Evolutionary conservation across 2,113 vertebrate genomes (phyloP).

Genomic region (Pygoscelis adeliae): DNA sequence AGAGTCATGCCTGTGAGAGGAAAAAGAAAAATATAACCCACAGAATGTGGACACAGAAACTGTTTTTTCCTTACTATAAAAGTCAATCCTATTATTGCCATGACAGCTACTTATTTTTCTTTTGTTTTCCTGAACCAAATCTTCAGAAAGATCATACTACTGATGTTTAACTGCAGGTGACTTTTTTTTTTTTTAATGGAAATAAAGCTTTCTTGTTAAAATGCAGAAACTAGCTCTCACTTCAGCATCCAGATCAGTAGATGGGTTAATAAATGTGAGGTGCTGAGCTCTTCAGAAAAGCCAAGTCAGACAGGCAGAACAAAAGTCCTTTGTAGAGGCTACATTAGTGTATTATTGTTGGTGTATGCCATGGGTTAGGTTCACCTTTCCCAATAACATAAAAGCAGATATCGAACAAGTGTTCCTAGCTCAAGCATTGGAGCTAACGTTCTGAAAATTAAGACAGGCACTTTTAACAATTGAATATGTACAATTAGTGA

Average conservation of each 20-base stretch:
- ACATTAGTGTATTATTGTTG: not conserved
- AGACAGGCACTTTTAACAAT: not conserved
- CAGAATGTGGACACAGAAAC: not conserved
- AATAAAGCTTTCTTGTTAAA: not conserved
- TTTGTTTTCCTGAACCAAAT: not conserved
- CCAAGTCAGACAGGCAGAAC: not conserved
- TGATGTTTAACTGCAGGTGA: not conserved
- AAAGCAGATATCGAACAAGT: not conserved
- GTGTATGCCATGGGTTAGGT: not conserved
- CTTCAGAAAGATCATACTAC: not conserved
- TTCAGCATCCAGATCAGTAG: not conserved
- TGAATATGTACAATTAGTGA: not conserved
- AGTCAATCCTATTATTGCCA: not conserved
- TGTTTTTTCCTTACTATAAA: constrained; percentile 17
- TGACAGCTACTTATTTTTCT: not conserved
- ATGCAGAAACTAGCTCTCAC: not conserved
- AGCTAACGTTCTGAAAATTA: not conserved
- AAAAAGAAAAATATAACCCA: not conserved
- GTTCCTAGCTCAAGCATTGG: not conserved
- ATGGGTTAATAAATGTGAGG: not conserved
- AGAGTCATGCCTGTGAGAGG: not conserved
- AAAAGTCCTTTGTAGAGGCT: not conserved
- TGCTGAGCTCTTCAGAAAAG: not conserved
- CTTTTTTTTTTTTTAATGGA: not conserved
- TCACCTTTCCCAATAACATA: not conserved